These are phyloP conservation scores for Odontophorus gujanensis DNA, from an alignment of 2,113 vertebrate genomes.

Conservation along the genomic window DNA sequence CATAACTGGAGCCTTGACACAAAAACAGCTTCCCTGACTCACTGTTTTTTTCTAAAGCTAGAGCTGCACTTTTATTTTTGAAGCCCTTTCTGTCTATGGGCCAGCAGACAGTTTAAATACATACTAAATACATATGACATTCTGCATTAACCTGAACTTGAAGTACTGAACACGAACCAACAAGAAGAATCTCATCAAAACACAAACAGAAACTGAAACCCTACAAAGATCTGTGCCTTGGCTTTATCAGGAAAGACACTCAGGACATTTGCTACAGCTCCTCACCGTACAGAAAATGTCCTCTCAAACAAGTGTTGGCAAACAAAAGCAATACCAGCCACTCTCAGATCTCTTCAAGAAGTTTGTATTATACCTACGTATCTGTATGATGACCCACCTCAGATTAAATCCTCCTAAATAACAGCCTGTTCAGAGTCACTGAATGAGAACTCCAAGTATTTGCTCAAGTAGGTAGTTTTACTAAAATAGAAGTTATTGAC, in stretches of 20 bases:
- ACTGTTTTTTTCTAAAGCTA: background rate
- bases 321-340: background rate
- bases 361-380: accelerated
- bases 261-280: accelerated
- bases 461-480: background rate
- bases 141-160: background rate
- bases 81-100: background rate
- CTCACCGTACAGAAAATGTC: background rate
- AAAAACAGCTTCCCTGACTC: background rate
- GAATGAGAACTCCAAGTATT: background rate
- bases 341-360: background rate
- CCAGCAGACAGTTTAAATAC: background rate
- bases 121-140: background rate
- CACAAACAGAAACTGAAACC: background rate
- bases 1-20: background rate
- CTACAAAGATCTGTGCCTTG: accelerated
- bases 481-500: background rate
- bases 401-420: background rate
- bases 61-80: background rate
- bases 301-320: background rate
- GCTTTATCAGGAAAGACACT: background rate
- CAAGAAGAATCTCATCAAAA: background rate
- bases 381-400: background rate
- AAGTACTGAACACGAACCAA: accelerated
- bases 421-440: accelerated